Evolutionary conservation across 2,113 vertebrate species (phyloP).

Genomic region (Australoheros scitulus): DNA sequence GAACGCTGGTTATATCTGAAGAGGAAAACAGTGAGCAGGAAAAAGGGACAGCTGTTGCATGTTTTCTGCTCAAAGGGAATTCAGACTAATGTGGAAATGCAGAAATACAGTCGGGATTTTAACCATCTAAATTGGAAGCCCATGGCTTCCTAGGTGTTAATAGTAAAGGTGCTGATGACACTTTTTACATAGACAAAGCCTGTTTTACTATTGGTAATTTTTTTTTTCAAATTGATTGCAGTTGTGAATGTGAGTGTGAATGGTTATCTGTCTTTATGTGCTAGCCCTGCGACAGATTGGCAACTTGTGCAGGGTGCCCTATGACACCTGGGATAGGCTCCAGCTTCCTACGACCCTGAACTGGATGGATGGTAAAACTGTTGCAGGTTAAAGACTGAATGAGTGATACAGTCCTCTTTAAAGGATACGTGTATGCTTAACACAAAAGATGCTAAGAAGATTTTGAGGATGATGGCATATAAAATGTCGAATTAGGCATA

Average conservation of each 20-base stretch:
- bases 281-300: too few species aligned
- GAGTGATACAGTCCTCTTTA: background rate
- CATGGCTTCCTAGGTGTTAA: too few species aligned
- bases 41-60: background rate
- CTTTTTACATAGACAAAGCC: too few species aligned
- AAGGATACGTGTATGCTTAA: background rate
- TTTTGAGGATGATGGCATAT: background rate
- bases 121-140: too few species aligned
- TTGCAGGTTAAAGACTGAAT: background rate
- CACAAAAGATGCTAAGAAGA: background rate
- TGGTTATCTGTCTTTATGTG: too few species aligned
- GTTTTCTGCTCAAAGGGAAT: background rate
- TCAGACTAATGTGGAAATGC: background rate
- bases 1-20: slow-evolving; percentile 87
- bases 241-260: too few species aligned
- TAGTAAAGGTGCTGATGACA: background rate
- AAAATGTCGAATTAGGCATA: background rate
- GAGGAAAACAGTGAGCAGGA: background rate
- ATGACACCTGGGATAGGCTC: too few species aligned
- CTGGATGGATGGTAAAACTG: background rate
- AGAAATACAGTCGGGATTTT: too few species aligned
- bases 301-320: too few species aligned
- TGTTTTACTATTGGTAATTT: background rate
- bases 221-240: too few species aligned
- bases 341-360: too few species aligned